phyloP scores from a whole-genome alignment of 2,888 invertebrate species.

The Dinocampus coccinellae region DNA sequence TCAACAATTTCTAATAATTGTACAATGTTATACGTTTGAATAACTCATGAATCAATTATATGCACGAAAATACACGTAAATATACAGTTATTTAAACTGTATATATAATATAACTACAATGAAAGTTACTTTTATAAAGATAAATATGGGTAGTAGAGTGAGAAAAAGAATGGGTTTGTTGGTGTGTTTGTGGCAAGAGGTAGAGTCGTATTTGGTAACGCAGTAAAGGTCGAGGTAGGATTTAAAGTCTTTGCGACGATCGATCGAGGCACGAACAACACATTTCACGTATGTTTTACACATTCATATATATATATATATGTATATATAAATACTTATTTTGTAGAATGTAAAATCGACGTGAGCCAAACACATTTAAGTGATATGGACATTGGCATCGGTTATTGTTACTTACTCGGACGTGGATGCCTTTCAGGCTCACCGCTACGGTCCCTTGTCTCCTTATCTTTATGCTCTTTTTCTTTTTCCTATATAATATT shows the following conservation, averaged over 20 bases:
- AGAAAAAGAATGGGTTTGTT: constrained; percentile 8
- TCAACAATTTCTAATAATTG: constrained; percentile 13
- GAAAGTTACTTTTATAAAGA: constrained; percentile 25
- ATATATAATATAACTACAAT: constrained; percentile 18
- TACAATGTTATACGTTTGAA: background rate
- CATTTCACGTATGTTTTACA: constrained; percentile 23
- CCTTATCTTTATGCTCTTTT: constrained; percentile 63
- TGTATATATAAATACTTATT: background rate
- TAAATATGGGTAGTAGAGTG: constrained; percentile 10
- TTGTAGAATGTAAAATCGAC: background rate
- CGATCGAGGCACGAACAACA: constrained; percentile 37
- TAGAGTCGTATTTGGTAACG: constrained; percentile 13
- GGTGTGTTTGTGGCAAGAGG: constrained; percentile 14
- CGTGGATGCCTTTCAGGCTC: constrained; percentile 67
- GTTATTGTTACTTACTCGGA: constrained; percentile 64
- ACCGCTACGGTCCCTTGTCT: constrained; percentile 59
- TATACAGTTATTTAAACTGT: background rate
- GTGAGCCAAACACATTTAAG: background rate
- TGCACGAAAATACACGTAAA: constrained; percentile 59
- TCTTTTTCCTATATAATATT: constrained; percentile 59
- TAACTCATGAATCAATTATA: constrained; percentile 31
- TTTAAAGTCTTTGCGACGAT: constrained; percentile 33
- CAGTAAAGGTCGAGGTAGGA: constrained; percentile 29
- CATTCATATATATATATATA: background rate
- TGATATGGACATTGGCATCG: constrained; percentile 2